A percentile compares a stretch with the other conserved stretches of the same genome.
These are phyloP conservation scores for Paratrypauchen microcephalus DNA, from an alignment of 2,797 vertebrate genomes.

Conservation along the genomic window DNA sequence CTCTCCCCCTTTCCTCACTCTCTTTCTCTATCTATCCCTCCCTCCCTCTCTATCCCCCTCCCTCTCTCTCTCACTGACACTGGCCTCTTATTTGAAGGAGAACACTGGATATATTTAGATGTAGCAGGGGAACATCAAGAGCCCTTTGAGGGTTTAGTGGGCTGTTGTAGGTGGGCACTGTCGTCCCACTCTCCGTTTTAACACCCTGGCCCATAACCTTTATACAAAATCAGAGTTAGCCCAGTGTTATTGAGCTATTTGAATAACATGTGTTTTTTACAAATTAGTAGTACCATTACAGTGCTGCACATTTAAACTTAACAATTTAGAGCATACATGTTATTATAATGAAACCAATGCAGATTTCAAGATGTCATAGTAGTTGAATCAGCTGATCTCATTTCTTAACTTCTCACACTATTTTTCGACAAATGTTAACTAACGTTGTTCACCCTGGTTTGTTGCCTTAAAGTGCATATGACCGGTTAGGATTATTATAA, in stretches of 20 bases:
- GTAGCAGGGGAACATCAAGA: slow-evolving; percentile 35
- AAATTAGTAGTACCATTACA: not conserved
- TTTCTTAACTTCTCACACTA: too few species aligned
- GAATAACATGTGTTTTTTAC: not conserved
- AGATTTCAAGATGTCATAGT: too few species aligned
- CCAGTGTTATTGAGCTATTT: slow-evolving; percentile 4
- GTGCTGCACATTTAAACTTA: not conserved
- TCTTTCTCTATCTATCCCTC: too few species aligned
- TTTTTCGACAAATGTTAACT: too few species aligned
- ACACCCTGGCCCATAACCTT: slow-evolving; percentile 34
- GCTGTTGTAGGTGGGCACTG: slow-evolving; percentile 47
- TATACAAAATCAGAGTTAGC: slow-evolving; percentile 21
- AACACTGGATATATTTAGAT: slow-evolving; percentile 36
- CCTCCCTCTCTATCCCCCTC: too few species aligned
- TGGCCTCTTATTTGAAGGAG: slow-evolving; percentile 18
- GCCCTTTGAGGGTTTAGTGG: slow-evolving; percentile 49
- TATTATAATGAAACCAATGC: too few species aligned
- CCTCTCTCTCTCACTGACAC: not conserved
- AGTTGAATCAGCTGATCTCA: too few species aligned
- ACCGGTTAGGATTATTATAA: too few species aligned
- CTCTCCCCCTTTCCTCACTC: too few species aligned
- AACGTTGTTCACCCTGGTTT: too few species aligned
- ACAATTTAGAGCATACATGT: too few species aligned
- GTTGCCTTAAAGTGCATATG: too few species aligned
- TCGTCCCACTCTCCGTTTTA: slow-evolving; percentile 42